phyloP scores from a whole-genome alignment of 1,140 invertebrate species.

The Thaumatotibia leucotreta region DNA sequence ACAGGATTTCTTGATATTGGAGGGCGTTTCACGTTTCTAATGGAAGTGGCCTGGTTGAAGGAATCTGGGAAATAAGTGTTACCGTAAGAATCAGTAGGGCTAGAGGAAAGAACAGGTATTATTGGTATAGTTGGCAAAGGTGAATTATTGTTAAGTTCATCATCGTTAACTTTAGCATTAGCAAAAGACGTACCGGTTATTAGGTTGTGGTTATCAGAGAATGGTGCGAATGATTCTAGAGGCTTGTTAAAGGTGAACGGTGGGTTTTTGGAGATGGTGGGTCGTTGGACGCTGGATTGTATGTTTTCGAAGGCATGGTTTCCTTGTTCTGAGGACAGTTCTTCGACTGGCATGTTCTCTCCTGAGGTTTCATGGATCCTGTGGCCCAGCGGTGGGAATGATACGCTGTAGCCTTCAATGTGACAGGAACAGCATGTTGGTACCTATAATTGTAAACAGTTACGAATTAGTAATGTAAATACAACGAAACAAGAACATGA shows the following conservation, averaged over 20 bases:
- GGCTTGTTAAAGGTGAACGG: constrained; percentile 50
- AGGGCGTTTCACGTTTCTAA: constrained; percentile 66
- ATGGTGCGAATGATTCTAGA: constrained; percentile 48
- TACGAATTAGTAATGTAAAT: no score
- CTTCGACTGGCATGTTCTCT: constrained; percentile 71
- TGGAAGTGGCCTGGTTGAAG: constrained; percentile 59
- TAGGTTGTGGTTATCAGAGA: constrained; percentile 57
- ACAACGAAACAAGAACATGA: no score
- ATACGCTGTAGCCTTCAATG: constrained; percentile 84
- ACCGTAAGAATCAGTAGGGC: constrained; percentile 60
- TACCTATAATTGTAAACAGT: constrained; percentile 73
- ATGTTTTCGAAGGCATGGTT: constrained; percentile 65
- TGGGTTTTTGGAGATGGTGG: constrained; percentile 40
- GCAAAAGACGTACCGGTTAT: constrained; percentile 47
- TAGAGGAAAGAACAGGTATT: constrained; percentile 21
- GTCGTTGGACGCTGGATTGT: constrained; percentile 56
- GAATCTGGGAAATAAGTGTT: constrained; percentile 62
- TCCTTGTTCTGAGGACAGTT: constrained; percentile 61
- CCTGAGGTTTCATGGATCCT: constrained; percentile 63
- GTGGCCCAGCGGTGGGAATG: constrained; percentile 77
- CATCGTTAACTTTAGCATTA: constrained; percentile 43
- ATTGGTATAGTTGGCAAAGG: constrained; percentile 2
- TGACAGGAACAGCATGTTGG: constrained; percentile 91
- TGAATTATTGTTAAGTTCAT: constrained; percentile 39
- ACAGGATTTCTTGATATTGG: constrained; percentile 36